Percentiles rank a stretch among this genome's conserved stretches.
Evolutionary conservation across 92 coral and sea anemone genomes (phyloP).

Genomic region (Epizoanthus stellaris): DNA sequence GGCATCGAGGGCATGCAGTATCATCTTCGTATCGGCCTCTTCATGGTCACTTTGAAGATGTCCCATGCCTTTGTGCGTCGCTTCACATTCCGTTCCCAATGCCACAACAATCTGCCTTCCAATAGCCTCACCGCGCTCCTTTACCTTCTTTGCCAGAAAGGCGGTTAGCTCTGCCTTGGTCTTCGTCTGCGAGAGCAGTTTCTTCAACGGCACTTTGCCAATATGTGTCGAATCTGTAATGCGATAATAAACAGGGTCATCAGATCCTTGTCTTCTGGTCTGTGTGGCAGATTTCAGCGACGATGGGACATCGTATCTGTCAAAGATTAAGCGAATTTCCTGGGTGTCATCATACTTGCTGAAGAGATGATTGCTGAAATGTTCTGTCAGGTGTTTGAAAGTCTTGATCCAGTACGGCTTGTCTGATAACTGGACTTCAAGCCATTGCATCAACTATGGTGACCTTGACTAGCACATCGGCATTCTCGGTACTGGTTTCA

Average conservation of each 20-base stretch:
- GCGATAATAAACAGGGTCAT: conserved; percentile 51
- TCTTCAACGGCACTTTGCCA: conserved; percentile 50
- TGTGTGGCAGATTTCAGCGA: conserved; percentile 43
- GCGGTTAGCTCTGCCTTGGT: conserved; percentile 31
- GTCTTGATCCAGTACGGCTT: conserved; percentile 40
- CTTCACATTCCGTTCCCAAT: conserved; percentile 45
- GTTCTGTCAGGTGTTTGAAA: conserved; percentile 55
- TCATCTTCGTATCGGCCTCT: conserved; percentile 53
- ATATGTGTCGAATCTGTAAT: conserved; percentile 57
- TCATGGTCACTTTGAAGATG: conserved; percentile 43
- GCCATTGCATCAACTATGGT: conserved; percentile 59
- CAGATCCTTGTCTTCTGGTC: conserved; percentile 32
- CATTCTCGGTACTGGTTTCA: conserved; percentile 31
- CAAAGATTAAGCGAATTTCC: conserved; percentile 40
- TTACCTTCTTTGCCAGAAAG: conserved; percentile 45
- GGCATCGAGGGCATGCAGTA: conserved; percentile 58
- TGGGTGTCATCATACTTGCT: conserved; percentile 6
- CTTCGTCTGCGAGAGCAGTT: conserved; percentile 57
- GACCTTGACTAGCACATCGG: conserved; percentile 37
- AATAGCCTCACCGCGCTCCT: conserved; percentile 28
- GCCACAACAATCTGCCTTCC: conserved; percentile 52
- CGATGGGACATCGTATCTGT: conserved; percentile 51
- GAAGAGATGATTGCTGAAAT: background rate
- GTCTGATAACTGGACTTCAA: conserved; percentile 49
- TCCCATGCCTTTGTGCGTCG: conserved; percentile 42